phyloP scores from a whole-genome alignment of 2,797 vertebrate genomes.

The Pipistrellus nathusii region DNA sequence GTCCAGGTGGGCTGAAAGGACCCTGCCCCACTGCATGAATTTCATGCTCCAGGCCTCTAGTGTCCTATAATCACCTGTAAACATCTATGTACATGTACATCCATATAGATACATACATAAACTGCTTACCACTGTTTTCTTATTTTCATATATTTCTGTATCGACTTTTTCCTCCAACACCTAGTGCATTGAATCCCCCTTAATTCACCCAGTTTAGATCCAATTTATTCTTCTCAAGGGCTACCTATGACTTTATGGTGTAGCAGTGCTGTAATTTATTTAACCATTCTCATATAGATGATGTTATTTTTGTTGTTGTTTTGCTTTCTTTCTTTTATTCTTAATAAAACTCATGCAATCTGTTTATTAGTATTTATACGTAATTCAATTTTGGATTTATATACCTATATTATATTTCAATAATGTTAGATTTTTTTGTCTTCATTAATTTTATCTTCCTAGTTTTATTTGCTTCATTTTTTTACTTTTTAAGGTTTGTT shows the following conservation, averaged over 20 bases:
- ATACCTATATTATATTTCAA: neutral
- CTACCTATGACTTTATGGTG: neutral
- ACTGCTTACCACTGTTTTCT: neutral
- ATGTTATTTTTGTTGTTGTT: neutral
- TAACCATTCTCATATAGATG: neutral
- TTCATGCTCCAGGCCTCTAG: too few relatives aligned
- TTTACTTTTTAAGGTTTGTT: too few relatives aligned
- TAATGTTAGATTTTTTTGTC: neutral
- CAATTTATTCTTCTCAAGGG: neutral
- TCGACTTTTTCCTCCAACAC: neutral
- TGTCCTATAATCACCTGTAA: neutral
- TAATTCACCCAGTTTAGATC: neutral
- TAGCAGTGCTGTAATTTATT: neutral
- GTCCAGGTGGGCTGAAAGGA: too few relatives aligned
- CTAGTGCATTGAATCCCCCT: neutral
- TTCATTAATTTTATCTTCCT: slow-evolving; percentile 37
- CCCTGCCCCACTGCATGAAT: too few relatives aligned
- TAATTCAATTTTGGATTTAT: neutral
- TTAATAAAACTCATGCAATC: neutral
- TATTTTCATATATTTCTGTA: neutral
- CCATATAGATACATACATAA: neutral
- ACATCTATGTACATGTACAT: neutral
- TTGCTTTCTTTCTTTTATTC: slow-evolving; percentile 6
- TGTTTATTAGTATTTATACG: neutral
- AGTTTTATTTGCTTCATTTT: slow-evolving; percentile 1